Evolutionary conservation across 2,113 vertebrate genomes (phyloP).

Genomic region (Pedetes capensis): DNA sequence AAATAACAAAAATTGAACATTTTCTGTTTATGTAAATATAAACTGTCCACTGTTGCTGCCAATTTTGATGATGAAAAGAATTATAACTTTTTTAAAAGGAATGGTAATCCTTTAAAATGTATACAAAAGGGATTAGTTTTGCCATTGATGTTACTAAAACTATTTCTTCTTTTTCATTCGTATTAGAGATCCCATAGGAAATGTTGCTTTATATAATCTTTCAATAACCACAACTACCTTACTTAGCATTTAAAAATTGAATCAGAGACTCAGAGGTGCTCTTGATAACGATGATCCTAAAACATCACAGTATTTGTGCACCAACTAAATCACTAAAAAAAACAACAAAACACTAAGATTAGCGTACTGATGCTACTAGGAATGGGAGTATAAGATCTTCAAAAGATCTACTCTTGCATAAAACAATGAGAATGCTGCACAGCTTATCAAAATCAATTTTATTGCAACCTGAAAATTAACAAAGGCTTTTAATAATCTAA

Average conservation of each 20-base stretch:
- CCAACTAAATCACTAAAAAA: not conserved
- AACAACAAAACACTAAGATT: no score
- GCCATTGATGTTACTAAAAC: not conserved
- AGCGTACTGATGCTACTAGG: not conserved
- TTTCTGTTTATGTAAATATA: constrained; percentile 4
- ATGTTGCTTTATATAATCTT: not conserved
- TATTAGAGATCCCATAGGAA: not conserved
- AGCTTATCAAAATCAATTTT: not conserved
- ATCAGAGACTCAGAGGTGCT: not conserved
- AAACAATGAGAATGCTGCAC: not conserved
- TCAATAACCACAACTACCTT: not conserved
- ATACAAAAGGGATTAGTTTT: not conserved
- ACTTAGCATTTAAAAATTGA: not conserved
- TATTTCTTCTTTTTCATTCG: not conserved
- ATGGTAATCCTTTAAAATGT: not conserved
- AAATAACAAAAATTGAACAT: constrained; percentile 16
- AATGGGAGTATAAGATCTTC: not conserved
- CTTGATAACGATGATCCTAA: not conserved
- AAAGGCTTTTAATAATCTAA: not conserved
- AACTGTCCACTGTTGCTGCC: not conserved
- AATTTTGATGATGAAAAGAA: constrained; percentile 20
- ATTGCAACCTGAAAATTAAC: not conserved
- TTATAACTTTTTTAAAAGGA: not conserved
- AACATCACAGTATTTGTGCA: not conserved
- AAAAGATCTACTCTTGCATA: not conserved